Evolutionary conservation across 2,888 invertebrate species (phyloP).

Genomic region (Trichacis sp.): DNA sequence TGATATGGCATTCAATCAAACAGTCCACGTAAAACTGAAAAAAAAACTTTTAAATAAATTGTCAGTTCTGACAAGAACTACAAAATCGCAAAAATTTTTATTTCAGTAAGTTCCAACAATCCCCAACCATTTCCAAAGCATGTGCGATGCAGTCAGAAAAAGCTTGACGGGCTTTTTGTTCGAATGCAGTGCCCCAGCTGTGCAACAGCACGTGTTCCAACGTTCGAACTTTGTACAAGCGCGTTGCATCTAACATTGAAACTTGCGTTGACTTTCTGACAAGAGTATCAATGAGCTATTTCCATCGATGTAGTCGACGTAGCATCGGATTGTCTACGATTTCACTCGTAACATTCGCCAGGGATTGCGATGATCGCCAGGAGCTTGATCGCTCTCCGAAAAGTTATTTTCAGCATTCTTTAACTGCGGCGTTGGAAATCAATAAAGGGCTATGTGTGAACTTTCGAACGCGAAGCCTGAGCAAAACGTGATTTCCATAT

Average conservation of each 20-base stretch:
- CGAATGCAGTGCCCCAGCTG: neutral
- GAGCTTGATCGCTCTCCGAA: neutral
- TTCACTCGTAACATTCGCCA: too few relatives aligned
- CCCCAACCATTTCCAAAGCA: too few relatives aligned
- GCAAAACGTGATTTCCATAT: neutral
- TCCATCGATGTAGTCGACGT: neutral
- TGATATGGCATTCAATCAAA: too few relatives aligned
- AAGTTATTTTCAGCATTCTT: neutral
- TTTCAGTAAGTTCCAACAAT: too few relatives aligned
- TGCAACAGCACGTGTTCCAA: neutral
- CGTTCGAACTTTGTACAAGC: neutral
- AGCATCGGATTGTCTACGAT: too few relatives aligned
- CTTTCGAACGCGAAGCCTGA: neutral
- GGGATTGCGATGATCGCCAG: too few relatives aligned
- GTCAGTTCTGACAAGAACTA: too few relatives aligned
- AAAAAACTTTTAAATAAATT: too few relatives aligned
- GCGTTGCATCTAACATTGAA: neutral
- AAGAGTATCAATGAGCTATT: neutral
- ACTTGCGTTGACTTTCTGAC: neutral
- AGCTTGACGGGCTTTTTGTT: neutral
- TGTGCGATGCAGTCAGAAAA: too few relatives aligned
- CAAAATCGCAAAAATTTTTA: too few relatives aligned
- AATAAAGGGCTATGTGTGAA: neutral
- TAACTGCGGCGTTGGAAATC: neutral
- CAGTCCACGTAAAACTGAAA: too few relatives aligned